Percentiles rank a stretch among this genome's conserved stretches.
Conservation (phyloP, 2,888 invertebrate species). For the Therioaphis trifolii region DNA sequence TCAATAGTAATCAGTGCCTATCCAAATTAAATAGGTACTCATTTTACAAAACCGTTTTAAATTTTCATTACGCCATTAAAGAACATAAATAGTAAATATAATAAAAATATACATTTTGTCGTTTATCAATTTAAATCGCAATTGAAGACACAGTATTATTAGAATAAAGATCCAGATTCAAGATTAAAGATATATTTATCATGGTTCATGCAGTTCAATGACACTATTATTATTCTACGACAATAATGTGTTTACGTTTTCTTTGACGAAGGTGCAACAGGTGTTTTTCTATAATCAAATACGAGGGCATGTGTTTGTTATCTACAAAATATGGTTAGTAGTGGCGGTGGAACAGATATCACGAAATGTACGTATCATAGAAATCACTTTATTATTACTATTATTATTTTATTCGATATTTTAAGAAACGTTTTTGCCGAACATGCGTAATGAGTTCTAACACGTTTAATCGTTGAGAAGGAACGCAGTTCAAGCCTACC, state of each 20-base stretch:
- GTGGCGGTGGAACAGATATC: slow-evolving; percentile 10
- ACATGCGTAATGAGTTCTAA: slow-evolving; percentile 41
- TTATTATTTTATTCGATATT: slow-evolving; percentile 14
- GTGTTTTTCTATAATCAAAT: slow-evolving; percentile 44
- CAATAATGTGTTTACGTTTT: no score
- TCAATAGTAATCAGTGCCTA: no score
- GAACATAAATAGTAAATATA: no score
- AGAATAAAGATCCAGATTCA: no score
- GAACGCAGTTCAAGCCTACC: background rate
- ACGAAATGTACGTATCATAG: background rate
- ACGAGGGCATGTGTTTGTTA: slow-evolving; percentile 38
- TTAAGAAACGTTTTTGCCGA: slow-evolving; percentile 26
- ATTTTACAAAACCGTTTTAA: no score
- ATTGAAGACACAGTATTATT: no score
- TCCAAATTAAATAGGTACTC: no score
- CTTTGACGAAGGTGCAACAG: slow-evolving; percentile 48
- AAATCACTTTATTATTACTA: slow-evolving; percentile 1
- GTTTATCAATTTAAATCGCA: no score
- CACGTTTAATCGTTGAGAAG: slow-evolving; percentile 29
- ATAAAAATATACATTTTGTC: no score
- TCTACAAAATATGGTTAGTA: slow-evolving; percentile 8
- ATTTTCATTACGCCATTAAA: no score
- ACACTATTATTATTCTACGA: no score
- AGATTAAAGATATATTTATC: no score
- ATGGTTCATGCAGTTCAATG: background rate